A percentile compares a stretch with the other conserved stretches of the same genome.
Conservation (phyloP, 1,140 invertebrate genomes). For the Micrasema longulum region DNA sequence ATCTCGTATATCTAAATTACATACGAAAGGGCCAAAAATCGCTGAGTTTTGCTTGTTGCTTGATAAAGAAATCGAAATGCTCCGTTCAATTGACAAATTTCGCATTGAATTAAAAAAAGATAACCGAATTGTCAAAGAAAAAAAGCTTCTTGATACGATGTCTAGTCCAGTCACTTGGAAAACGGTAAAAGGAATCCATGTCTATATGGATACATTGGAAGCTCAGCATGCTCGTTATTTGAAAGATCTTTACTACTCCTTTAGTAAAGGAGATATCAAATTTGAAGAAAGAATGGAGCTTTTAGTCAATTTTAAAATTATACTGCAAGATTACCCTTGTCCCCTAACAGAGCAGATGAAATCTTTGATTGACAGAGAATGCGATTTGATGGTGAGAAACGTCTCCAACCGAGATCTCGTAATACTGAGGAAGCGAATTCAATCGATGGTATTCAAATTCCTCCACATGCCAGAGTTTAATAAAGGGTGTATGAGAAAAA, state of each 20-base stretch:
- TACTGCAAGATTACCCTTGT: conserved; percentile 69
- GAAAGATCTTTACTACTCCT: conserved; percentile 69
- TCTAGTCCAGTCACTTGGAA: conserved; percentile 74
- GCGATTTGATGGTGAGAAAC: conserved; percentile 68
- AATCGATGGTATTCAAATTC: conserved; percentile 66
- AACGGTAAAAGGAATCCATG: conserved; percentile 68
- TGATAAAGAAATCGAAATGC: conserved; percentile 74
- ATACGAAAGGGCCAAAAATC: conserved; percentile 70
- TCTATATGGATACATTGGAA: conserved; percentile 75
- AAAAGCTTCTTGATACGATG: conserved; percentile 72
- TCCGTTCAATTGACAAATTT: conserved; percentile 72
- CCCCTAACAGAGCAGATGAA: conserved; percentile 68
- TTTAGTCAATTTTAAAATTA: conserved; percentile 69
- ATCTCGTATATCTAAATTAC: conserved; percentile 67
- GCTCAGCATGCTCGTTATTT: conserved; percentile 74
- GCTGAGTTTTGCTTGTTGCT: conserved; percentile 72
- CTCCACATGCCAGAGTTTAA: conserved; percentile 69
- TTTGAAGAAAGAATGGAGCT: conserved; percentile 70
- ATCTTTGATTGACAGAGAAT: conserved; percentile 72
- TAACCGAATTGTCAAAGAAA: conserved; percentile 66
- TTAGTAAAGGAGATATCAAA: conserved; percentile 65
- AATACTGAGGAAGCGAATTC: conserved; percentile 70
- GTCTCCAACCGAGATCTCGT: conserved; percentile 66
- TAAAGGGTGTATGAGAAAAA: conserved; percentile 65
- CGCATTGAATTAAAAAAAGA: conserved; percentile 69